Evolutionary conservation across 1,140 invertebrate genomes (phyloP), one percentile per base, ranked within the genome.

Genomic region (Drosophila lini): DNA sequence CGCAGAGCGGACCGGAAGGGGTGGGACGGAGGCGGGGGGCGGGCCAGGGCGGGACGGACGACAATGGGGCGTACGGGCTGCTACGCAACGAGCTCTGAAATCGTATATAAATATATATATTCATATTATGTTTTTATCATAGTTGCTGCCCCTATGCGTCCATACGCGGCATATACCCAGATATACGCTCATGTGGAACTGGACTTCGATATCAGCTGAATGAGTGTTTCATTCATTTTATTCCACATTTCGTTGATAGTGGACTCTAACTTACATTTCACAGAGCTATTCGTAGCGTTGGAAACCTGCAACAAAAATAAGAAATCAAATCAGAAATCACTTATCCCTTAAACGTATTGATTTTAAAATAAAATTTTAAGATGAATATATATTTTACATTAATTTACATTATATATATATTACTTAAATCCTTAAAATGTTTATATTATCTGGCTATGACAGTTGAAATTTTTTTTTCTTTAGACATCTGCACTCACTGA

Each of bases 81-180:
- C 52, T 56, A 71, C 52, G 65, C 68, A 58, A 71, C 67, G 42
- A 48, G 16, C 28, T 73, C 69, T 73, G 69, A 42, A 73, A 73
- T 44, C 32, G 42, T 59, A 58, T 31, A 41, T 50, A 57, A 53
- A 63, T 44, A 28, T 31, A 44, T 42, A 36, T 55, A 13, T 16
- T 45, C 25, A 28, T 40, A 28, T 70, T 9, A 16, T 42, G 28
- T 10, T 59, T 74, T 55, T 55, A 69, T 69, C 65, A 9, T 15
- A 45, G 13, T 50, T 34, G 36, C 34, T 19, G 38, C 22, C 40
- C 3, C 28, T 38, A 63, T 63, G 38, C 31, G 41, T 42, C 38
- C 61, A 63, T 32, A 32, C 41, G 36, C 22, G 11, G 7, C 3
- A 32, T n/a, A 13, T 13, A 31, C 8, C 16, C n/a, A 36, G 31